A percentile compares a stretch with the other conserved stretches of the same genome.
phyloP scores from a whole-genome alignment of 2,113 vertebrate species.

The Planiliza haematocheilus region DNA sequence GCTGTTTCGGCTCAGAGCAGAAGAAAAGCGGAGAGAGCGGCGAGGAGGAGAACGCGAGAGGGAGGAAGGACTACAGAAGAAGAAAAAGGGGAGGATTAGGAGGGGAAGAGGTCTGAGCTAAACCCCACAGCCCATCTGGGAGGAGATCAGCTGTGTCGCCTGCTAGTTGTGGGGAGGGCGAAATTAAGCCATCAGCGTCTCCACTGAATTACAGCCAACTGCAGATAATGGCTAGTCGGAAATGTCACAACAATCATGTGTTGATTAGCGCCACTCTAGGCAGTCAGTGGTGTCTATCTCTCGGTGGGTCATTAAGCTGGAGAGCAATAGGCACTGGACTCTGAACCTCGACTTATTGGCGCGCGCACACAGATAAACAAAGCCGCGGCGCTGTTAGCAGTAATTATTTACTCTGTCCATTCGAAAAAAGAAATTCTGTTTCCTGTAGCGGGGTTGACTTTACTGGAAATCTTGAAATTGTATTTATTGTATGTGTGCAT shows the following conservation, averaged over 20 bases:
- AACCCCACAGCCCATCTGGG: conserved; percentile 55
- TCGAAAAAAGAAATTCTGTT: background rate
- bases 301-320: conserved; percentile 47
- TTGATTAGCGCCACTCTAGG: conserved; percentile 54
- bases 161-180: background rate
- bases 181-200: conserved; percentile 52
- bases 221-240: conserved; percentile 50
- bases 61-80: conserved; percentile 5
- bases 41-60: background rate
- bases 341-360: conserved; percentile 20
- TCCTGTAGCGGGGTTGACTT: background rate
- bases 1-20: conserved; percentile 45
- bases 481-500: background rate
- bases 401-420: background rate
- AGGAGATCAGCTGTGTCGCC: conserved; percentile 51
- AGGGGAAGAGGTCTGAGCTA: conserved; percentile 39
- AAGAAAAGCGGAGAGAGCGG: background rate
- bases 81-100: conserved; percentile 50
- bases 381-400: background rate
- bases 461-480: background rate
- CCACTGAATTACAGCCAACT: conserved; percentile 55
- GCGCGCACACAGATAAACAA: conserved; percentile 13
- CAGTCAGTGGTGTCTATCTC: conserved; percentile 39
- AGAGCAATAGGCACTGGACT: conserved; percentile 48
- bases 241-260: conserved; percentile 71